Evolutionary conservation across 2,888 invertebrate genomes (phyloP).

Genomic region (Sphinx pinastri): DNA sequence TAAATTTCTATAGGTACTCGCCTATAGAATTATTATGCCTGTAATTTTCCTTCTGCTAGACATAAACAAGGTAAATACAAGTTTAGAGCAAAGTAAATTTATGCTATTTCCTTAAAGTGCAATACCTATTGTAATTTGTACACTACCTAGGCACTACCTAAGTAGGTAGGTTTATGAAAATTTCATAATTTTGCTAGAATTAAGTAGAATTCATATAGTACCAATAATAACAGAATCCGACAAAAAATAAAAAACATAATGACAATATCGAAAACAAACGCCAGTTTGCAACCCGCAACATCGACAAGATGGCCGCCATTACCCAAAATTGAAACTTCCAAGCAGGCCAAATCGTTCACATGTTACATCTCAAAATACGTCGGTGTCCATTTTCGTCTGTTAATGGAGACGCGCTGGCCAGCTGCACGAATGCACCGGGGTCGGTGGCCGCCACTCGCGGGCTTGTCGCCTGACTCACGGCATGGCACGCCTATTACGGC

Average conservation of each 20-base stretch:
- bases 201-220: too few relatives aligned
- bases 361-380: slow-evolving; percentile 23
- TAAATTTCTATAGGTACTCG: background rate
- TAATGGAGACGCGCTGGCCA: slow-evolving; percentile 44
- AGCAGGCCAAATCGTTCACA: background rate
- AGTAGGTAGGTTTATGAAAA: too few relatives aligned
- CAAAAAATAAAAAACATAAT: background rate
- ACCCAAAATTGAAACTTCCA: background rate
- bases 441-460: slow-evolving; percentile 42
- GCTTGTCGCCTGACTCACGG: slow-evolving; percentile 46
- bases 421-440: slow-evolving; percentile 45
- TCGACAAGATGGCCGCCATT: slow-evolving; percentile 14
- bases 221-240: too few relatives aligned
- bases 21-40: too few relatives aligned
- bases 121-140: too few relatives aligned
- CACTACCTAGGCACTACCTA: too few relatives aligned
- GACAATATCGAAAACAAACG: background rate
- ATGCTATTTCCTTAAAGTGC: too few relatives aligned
- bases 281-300: background rate
- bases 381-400: slow-evolving; percentile 29
- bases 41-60: too few relatives aligned
- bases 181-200: too few relatives aligned
- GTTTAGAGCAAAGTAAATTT: too few relatives aligned
- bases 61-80: too few relatives aligned
- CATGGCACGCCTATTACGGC: slow-evolving; percentile 41